These are phyloP conservation scores for Bugula neritina DNA, from an alignment of 2,888 invertebrate species.

Conservation along the genomic window DNA sequence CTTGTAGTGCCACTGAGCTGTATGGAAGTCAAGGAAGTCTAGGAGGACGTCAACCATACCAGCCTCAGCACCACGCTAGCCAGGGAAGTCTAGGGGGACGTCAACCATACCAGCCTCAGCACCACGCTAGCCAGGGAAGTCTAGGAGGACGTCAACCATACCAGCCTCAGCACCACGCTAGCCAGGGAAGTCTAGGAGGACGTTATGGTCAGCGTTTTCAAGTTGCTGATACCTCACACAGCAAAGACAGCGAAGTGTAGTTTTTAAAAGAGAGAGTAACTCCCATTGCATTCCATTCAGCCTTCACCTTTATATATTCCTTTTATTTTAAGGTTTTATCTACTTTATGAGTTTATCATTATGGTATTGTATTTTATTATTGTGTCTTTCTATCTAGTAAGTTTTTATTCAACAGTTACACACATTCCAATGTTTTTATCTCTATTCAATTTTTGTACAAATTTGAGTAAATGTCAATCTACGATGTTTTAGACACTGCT, in stretches of 20 bases:
- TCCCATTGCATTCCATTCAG: neutral
- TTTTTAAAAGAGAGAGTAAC: neutral
- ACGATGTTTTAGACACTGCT: too few species aligned
- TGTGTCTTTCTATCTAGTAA: too few species aligned
- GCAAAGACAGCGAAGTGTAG: constrained; percentile 24
- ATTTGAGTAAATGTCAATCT: too few species aligned
- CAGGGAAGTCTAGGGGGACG: constrained; percentile 24
- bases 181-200: neutral
- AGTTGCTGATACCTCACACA: neutral
- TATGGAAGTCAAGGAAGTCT: neutral
- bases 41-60: constrained; percentile 14
- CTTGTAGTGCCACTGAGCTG: too few species aligned
- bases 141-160: constrained; percentile 10
- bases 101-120: neutral
- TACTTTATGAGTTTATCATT: too few species aligned
- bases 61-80: constrained; percentile 18
- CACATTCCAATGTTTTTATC: too few species aligned
- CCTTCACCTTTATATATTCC: neutral
- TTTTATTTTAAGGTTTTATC: too few species aligned
- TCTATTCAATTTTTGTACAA: too few species aligned
- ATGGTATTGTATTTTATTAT: too few species aligned
- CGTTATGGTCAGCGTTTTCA: neutral
- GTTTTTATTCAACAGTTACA: too few species aligned
- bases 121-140: constrained; percentile 17
- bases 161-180: neutral